phyloP scores from a whole-genome alignment of 2,113 vertebrate species.

The Chascanopsetta lugubris region DNA sequence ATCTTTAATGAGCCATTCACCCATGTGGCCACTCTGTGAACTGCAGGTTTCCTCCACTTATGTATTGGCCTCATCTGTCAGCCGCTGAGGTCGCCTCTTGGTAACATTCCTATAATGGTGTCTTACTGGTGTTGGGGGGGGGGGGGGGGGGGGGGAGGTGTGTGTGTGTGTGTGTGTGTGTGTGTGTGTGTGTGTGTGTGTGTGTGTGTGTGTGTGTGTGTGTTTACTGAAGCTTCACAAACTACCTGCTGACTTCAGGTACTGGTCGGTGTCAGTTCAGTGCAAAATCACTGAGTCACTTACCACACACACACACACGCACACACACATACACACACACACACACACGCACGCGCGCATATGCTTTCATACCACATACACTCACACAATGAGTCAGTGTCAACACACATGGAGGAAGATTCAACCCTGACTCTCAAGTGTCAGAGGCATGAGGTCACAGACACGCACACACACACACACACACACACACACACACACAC shows the following conservation, averaged over 20 bases:
- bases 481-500: neutral
- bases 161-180: neutral
- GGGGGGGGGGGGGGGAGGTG: no score
- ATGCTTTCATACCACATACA: constrained; percentile 17
- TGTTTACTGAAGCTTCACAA: constrained; percentile 26
- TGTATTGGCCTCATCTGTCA: neutral
- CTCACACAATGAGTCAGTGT: neutral
- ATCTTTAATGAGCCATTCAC: no score
- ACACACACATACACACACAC: constrained; percentile 11
- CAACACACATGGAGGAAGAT: no score
- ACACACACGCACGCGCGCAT: no score
- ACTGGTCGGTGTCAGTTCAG: neutral
- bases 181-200: neutral
- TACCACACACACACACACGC: constrained; percentile 7
- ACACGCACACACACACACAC: neutral
- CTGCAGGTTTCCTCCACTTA: no score
- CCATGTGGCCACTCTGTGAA: no score
- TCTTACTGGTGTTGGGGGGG: no score
- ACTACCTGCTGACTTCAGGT: neutral
- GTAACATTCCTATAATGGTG: no score
- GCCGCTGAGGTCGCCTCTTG: no score
- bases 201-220: neutral
- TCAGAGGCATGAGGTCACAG: no score
- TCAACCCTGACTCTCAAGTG: neutral
- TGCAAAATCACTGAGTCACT: constrained; percentile 29